These are phyloP conservation scores for Orthosia gracilis DNA, from an alignment of 2,888 invertebrate genomes.

Conservation along the genomic window DNA sequence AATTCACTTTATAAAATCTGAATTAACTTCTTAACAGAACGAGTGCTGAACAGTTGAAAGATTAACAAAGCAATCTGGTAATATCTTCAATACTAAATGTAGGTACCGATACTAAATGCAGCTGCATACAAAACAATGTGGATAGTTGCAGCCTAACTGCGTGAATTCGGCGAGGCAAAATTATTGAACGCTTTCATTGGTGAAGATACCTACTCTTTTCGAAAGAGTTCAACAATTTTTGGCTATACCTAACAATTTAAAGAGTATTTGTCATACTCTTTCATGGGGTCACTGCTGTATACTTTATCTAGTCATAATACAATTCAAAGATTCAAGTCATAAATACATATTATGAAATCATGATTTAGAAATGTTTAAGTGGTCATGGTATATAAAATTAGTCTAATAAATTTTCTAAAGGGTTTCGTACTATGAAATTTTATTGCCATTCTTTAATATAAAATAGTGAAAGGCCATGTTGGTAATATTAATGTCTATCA, in stretches of 20 bases:
- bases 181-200: no score
- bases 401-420: conserved; percentile 25
- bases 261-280: no score
- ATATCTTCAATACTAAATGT: not conserved
- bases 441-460: conserved; percentile 39
- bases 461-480: not conserved
- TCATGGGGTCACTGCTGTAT: not conserved
- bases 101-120: conserved; percentile 5
- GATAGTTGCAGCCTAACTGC: no score
- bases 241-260: no score
- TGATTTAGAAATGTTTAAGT: not conserved
- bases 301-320: conserved; percentile 8
- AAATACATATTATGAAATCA: not conserved
- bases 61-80: not conserved
- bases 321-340: conserved; percentile 31
- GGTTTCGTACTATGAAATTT: conserved; percentile 39
- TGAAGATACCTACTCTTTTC: no score
- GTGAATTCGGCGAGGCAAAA: no score
- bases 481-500: not conserved
- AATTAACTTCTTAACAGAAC: not conserved
- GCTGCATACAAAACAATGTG: not conserved
- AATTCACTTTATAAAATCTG: not conserved
- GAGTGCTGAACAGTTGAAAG: not conserved
- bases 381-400: conserved; percentile 47
- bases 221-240: no score